Percentiles rank a stretch among this genome's conserved stretches.
Conservation (phyloP, 1,140 invertebrate species). For the Teleogryllus occipitalis region DNA sequence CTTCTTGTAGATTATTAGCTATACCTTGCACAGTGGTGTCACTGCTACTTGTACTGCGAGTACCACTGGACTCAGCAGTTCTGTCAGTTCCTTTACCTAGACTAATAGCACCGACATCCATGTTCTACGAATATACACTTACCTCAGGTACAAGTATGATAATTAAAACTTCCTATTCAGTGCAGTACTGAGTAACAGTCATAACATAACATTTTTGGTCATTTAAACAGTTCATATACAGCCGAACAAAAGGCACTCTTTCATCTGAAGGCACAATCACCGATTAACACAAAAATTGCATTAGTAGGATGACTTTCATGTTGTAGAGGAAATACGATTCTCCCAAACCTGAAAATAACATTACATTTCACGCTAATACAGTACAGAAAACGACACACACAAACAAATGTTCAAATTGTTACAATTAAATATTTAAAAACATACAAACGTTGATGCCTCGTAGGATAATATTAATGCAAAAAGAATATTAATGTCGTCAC, state of each 20-base stretch:
- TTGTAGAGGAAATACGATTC: neutral
- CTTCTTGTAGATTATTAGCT: neutral
- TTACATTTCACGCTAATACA: neutral
- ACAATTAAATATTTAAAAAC: neutral
- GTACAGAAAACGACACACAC: neutral
- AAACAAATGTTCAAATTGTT: neutral
- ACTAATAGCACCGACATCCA: constrained; percentile 14
- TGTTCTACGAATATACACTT: neutral
- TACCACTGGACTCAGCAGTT: neutral
- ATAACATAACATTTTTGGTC: neutral
- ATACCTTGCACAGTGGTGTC: neutral
- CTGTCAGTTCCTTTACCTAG: neutral
- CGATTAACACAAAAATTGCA: neutral
- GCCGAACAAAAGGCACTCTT: constrained; percentile 12
- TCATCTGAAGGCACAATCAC: constrained; percentile 13
- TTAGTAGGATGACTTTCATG: too few species aligned
- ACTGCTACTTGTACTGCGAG: neutral
- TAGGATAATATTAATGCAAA: too few species aligned
- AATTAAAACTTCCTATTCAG: neutral
- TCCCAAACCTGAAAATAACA: neutral
- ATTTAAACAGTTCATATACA: neutral
- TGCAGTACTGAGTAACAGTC: neutral
- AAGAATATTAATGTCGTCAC: too few species aligned
- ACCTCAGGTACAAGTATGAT: constrained; percentile 11
- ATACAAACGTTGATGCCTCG: too few species aligned